These are phyloP conservation scores for Aegotheles bennettii DNA, from an alignment of 2,113 vertebrate genomes.

Conservation along the genomic window DNA sequence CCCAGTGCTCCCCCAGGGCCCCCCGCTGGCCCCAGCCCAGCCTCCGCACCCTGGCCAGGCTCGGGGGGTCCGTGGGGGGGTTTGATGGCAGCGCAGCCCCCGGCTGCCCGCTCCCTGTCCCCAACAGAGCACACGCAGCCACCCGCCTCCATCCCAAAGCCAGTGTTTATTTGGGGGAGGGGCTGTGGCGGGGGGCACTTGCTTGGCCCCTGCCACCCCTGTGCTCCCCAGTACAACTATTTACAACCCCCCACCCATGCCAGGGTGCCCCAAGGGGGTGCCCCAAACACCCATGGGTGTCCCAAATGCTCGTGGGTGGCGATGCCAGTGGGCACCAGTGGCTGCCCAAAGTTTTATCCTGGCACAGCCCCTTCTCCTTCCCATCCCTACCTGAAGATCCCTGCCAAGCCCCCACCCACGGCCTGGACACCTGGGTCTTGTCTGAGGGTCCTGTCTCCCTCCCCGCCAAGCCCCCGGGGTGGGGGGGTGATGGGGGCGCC, in stretches of 20 bases:
- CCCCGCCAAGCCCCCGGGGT: rapidly evolving
- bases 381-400: not conserved
- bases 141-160: not conserved
- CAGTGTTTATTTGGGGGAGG: slow-evolving; percentile 24
- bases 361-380: not conserved
- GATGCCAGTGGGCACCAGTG: rapidly evolving
- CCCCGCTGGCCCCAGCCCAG: not conserved
- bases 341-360: not conserved
- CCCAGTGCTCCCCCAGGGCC: no score
- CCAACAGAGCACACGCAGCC: not conserved
- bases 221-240: not conserved
- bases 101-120: rapidly evolving
- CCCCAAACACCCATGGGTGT: not conserved
- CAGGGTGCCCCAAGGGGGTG: rapidly evolving
- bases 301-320: not conserved
- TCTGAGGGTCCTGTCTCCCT: not conserved
- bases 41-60: rapidly evolving
- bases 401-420: rapidly evolving
- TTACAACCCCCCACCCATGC: not conserved
- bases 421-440: not conserved
- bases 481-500: rapidly evolving
- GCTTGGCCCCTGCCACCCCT: not conserved
- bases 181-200: rapidly evolving
- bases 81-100: not conserved
- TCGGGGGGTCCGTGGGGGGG: rapidly evolving